Base-by-base conservation (phyloP, 2,797 vertebrate genomes). In the Babyrousa celebensis region DNA sequence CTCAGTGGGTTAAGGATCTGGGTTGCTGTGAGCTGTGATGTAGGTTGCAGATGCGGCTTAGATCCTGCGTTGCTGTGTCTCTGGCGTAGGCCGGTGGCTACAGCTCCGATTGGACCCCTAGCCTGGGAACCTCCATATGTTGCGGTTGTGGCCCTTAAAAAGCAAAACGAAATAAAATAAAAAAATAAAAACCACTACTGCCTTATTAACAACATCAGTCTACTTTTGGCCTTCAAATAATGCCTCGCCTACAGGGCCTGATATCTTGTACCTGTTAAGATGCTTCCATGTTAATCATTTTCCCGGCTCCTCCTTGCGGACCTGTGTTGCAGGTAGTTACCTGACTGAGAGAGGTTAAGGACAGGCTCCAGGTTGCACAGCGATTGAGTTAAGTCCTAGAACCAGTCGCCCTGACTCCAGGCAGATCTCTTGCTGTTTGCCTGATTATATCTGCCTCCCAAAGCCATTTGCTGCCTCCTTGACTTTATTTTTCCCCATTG, bases 161-260 rank as follows among this genome's bases (percentile, higher is more conserved):
- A 48, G 43, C 43, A 48, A 48, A 48, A 36, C 4, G 36, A 48
- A 48, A 48, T 48, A 48, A 48, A 48, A 48, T 48, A 5, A 85
- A 93, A 48, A 85, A 93, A 20, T 75, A 85, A 67, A 92, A 48
- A 48, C 6, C 43, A 25, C 71, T 75, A 5, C 90, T 94, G 8
- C 12, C 16, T 0, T 16, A n/a, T 78, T 25, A 95, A 60, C 23
- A 71, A 17, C 71, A 72, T 72, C n/a, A 52, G 60, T 68, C 43
- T 88, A 18, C 43, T 21, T 74, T 29, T 92, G 89, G 65, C 67
- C 32, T 27, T 80, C 72, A 65, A 70, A 15, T 48, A 77, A 54
- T 36, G 68, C n/a, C 86, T 67, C 58, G 36, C 25, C 40, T 87
- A 3, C 17, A 77, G 17, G 12, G 29, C 74, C 5, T 87, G 54